Base-by-base conservation (phyloP, 1,140 invertebrate species). In the Goniozus legneri region DNA sequence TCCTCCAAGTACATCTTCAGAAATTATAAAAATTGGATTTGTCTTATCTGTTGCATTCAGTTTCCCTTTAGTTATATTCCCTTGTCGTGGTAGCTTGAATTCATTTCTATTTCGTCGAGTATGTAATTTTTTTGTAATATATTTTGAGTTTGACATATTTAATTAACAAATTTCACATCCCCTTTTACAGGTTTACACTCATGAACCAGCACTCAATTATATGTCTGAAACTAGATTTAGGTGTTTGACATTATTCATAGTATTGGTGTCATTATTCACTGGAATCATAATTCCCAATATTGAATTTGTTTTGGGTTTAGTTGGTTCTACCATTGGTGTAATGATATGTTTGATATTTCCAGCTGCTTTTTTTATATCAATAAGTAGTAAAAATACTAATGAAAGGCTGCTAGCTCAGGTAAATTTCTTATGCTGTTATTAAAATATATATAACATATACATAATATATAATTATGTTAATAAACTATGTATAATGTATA, bases 1-100 rank as follows among this genome's bases (percentile, higher is more conserved):
- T 60, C 82, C 85, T 24, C 82, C 86, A 4, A 88, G 89, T 13
- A 73, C 89, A 50, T 80, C 85, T 20, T 91, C 89, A 53, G 88
- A 94, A 73, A 77, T 91, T 20, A 92, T 96, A 51, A 94, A 95
- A 79, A 78, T 97, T 52, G 91, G 92, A 20, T 98, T 98, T 80
- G 87, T 98, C 1, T 77, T 97, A 35, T 97, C 94, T 0, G 82
- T 98, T 30, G 92, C 92, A 14, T 89, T 97, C 62, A 96, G 92
- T 69, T 97, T 98, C 78, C 96, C 95, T 8, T 79, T 98, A 41
- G 91, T 97, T 43, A 91, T 98, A 67, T 98, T 97, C 77, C 95
- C 96, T 8, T 97, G 95, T 69, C 77, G 96, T 49, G 90, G 90
- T 4, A 95, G 92, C 72, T 76, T 98, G 3, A 90, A 95, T 76